phyloP scores from a whole-genome alignment of 2,888 invertebrate species.

The Corythucha ciliata region DNA sequence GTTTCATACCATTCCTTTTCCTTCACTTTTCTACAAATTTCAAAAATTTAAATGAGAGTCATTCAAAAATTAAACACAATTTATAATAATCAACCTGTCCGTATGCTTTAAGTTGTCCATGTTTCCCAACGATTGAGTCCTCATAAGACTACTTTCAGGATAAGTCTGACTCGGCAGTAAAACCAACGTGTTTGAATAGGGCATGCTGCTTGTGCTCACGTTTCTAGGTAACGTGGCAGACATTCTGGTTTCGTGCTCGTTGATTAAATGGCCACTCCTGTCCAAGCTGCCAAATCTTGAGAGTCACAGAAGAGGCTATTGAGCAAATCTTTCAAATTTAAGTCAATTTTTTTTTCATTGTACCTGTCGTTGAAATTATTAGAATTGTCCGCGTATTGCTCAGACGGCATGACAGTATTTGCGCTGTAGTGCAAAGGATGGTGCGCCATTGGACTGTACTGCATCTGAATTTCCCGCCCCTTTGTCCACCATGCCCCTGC shows the following conservation, averaged over 20 bases:
- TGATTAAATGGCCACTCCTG: no score
- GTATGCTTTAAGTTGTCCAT: constrained; percentile 41
- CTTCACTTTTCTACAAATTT: constrained; percentile 43
- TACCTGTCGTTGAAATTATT: no score
- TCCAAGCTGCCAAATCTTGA: constrained; percentile 52
- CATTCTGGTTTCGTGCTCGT: constrained; percentile 20
- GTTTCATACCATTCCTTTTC: constrained; percentile 64
- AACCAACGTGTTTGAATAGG: constrained; percentile 27
- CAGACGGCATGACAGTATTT: no score
- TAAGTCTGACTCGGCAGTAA: constrained; percentile 41
- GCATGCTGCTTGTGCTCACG: constrained; percentile 6
- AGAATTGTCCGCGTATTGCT: no score
- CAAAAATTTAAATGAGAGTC: neutral
- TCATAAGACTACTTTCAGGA: constrained; percentile 43
- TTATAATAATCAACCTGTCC: constrained; percentile 26
- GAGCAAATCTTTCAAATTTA: no score
- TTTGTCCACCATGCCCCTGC: no score
- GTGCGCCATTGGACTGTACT: no score
- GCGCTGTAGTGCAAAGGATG: no score
- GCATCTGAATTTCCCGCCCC: no score
- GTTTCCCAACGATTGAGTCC: constrained; percentile 52
- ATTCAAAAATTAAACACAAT: neutral
- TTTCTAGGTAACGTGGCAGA: constrained; percentile 28
- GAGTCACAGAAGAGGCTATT: no score
- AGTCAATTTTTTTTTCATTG: no score